Evolutionary conservation across 2,888 invertebrate species (phyloP).

Genomic region (Macrosoma leucophasiata): DNA sequence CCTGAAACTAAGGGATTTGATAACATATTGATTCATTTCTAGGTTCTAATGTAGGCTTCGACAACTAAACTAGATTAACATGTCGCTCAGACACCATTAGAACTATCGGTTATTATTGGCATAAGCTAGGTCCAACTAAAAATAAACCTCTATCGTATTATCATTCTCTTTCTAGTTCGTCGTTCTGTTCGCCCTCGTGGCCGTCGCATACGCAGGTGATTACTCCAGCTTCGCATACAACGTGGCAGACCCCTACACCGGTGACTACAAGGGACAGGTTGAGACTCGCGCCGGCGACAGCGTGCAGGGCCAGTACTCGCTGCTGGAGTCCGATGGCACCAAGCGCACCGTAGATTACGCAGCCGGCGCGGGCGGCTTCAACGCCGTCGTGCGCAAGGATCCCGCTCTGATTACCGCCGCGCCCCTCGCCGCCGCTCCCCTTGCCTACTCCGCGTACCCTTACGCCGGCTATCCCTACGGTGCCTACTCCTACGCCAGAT

Average conservation of each 20-base stretch:
- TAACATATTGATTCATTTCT: too few relatives aligned
- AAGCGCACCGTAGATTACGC: constrained; percentile 56
- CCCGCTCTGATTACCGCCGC: constrained; percentile 18
- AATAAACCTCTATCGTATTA: too few relatives aligned
- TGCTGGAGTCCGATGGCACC: constrained; percentile 54
- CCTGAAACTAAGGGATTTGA: too few relatives aligned
- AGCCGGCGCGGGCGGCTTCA: constrained; percentile 53
- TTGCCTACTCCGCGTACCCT: constrained; percentile 24
- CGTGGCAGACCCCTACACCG: constrained; percentile 53
- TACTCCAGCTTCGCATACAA: constrained; percentile 48
- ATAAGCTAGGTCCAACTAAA: too few relatives aligned
- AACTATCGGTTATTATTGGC: too few relatives aligned
- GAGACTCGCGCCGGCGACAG: constrained; percentile 50
- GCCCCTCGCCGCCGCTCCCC: constrained; percentile 18
- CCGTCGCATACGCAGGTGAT: constrained; percentile 31
- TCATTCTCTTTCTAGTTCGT: constrained; percentile 46
- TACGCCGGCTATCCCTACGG: constrained; percentile 17
- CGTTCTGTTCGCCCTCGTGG: constrained; percentile 33
- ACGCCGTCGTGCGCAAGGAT: constrained; percentile 55
- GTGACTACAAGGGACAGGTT: constrained; percentile 54
- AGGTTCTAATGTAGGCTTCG: too few relatives aligned
- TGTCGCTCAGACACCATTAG: too few relatives aligned
- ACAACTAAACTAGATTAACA: too few relatives aligned
- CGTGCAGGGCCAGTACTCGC: constrained; percentile 55
- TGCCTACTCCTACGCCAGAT: constrained; percentile 30